Evolutionary conservation across 1,140 invertebrate species (phyloP), one percentile per base, ranked within the genome.

Genomic region (Helicoverpa armigera): DNA sequence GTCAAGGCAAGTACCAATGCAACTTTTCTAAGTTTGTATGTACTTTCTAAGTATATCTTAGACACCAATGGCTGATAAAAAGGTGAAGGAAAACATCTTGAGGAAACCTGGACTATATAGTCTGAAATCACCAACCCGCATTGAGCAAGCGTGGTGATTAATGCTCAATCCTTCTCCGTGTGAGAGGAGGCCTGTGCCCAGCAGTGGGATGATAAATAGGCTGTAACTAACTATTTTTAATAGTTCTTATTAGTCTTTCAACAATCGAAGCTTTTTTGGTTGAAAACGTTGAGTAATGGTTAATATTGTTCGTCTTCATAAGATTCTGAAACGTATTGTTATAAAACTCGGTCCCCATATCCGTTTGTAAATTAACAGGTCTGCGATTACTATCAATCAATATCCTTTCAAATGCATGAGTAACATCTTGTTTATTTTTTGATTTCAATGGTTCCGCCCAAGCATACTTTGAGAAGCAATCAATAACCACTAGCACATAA

Each of bases 401-500:
- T 43, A 48, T 69, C 14, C 16, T 18, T 58, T 51, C 14, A 50
- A 83, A 70, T 23, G 78, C 70, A 11, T 76, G 50, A 23, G 80
- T 83, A 4, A 95, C 87, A 63, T 91, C 84, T 82, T 79, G 76
- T 65, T 83, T 91, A 70, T 79, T 94, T 90, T 96, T 96, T 13
- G 81, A 90, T 91, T 95, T 95, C 43, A 96, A 16, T 7, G 94
- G 90, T 31, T 90, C 56, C n/a, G 89, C 90, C 90, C 90, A 96
- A 23, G 92, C 91, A 85, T 87, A 94, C 88, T 95, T 96, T 69
- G 88, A 90, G 85, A 95, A 95, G 31, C 84, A 82, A 86, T 96
- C 93, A 76, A 96, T 95, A 5, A 95, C 88, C 29, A 88, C 92
- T 70, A 96, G 82, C 43, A 96, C 85, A 82, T 94, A 96, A 77